Percentiles rank a stretch among this genome's conserved stretches.
Evolutionary conservation across 1,140 invertebrate genomes (phyloP).

Genomic region (Campoletis sonorensis): DNA sequence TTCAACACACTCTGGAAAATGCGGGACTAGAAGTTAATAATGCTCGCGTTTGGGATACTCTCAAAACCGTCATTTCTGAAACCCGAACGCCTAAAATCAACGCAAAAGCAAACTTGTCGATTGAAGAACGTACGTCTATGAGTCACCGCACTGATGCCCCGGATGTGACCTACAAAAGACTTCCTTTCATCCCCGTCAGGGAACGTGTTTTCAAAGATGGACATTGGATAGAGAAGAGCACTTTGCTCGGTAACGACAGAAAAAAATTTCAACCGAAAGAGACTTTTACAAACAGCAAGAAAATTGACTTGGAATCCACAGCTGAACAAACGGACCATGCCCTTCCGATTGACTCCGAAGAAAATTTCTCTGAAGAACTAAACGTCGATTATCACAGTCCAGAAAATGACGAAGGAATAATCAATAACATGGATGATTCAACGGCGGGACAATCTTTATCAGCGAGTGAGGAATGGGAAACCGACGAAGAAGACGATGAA

Average conservation of each 20-base stretch:
- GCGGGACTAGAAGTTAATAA: too few relatives aligned
- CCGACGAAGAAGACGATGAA: conserved; percentile 45
- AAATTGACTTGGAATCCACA: not conserved
- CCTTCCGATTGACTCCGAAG: conserved; percentile 37
- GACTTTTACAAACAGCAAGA: not conserved
- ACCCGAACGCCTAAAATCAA: not conserved
- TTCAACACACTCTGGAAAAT: too few relatives aligned
- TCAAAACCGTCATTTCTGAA: not conserved
- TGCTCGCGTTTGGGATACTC: too few relatives aligned
- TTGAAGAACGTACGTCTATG: conserved; percentile 23
- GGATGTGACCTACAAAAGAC: not conserved
- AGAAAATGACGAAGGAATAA: not conserved
- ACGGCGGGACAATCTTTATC: not conserved
- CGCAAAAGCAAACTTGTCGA: not conserved
- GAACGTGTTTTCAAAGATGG: conserved; percentile 39
- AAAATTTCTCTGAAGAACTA: conserved; percentile 27
- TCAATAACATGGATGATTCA: not conserved
- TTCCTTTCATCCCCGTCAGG: conserved; percentile 24
- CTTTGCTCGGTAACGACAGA: not conserved
- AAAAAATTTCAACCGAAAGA: not conserved
- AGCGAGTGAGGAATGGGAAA: not conserved
- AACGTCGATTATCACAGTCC: not conserved
- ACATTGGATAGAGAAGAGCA: conserved; percentile 21
- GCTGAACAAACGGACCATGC: conserved; percentile 8
- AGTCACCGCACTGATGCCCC: not conserved